Evolutionary conservation across 2,797 vertebrate species (phyloP).

Genomic region (Sebastes miniatus): DNA sequence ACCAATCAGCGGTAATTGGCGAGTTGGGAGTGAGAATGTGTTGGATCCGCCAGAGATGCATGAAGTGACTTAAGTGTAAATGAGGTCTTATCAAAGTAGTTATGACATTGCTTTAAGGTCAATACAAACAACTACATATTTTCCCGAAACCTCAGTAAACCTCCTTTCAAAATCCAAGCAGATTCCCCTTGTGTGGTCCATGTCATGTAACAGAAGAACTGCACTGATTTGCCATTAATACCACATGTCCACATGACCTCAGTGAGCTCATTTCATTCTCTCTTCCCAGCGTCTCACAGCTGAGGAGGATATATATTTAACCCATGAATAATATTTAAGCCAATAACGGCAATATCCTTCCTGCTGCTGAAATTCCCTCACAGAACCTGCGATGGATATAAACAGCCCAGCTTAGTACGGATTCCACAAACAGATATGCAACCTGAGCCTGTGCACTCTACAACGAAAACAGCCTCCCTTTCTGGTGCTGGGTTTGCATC

Average conservation of each 20-base stretch:
- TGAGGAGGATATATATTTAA: constrained; percentile 62
- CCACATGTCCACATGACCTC: constrained; percentile 50
- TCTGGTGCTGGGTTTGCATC: constrained; percentile 54
- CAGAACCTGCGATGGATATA: constrained; percentile 54
- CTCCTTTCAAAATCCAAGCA: neutral
- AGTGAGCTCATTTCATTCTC: constrained; percentile 20
- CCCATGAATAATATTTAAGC: constrained; percentile 60
- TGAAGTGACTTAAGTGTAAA: neutral
- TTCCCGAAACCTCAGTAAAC: neutral
- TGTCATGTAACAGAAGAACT: constrained; percentile 40
- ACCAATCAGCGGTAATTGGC: too few relatives aligned
- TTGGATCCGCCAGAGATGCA: neutral
- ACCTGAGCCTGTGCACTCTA: constrained; percentile 60
- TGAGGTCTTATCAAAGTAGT: neutral
- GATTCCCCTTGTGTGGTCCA: constrained; percentile 41
- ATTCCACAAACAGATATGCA: constrained; percentile 67
- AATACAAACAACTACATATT: neutral
- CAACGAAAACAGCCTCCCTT: constrained; percentile 57
- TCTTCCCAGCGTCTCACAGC: constrained; percentile 41
- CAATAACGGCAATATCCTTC: constrained; percentile 58
- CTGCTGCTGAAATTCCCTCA: constrained; percentile 42
- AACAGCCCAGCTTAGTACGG: constrained; percentile 57
- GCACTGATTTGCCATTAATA: constrained; percentile 29
- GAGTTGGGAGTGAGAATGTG: too few relatives aligned
- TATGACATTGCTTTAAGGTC: neutral